These are phyloP conservation scores for Coranthus polyacanthus DNA, from an alignment of 2,797 vertebrate species.

Conservation along the genomic window DNA sequence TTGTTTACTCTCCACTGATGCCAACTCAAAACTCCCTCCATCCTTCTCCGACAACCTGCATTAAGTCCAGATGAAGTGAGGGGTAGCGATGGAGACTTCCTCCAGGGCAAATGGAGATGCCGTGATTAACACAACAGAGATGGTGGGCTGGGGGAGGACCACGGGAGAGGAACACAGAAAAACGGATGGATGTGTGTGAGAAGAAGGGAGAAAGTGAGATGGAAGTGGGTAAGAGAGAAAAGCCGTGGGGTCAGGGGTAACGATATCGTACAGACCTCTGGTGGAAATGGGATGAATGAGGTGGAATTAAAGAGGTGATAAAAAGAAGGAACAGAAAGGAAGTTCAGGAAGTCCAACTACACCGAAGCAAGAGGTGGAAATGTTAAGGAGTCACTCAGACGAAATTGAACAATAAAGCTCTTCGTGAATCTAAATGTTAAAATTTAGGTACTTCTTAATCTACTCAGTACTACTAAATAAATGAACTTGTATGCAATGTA, in stretches of 20 bases:
- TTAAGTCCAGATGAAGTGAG: constrained; percentile 80
- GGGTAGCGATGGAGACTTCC: constrained; percentile 73
- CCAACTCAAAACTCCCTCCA: constrained; percentile 44
- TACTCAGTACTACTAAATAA: no score
- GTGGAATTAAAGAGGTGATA: no score
- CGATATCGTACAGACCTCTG: not conserved
- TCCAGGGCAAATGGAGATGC: constrained; percentile 72
- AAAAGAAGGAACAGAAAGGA: no score
- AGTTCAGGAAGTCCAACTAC: no score
- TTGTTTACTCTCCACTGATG: not conserved
- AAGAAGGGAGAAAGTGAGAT: constrained; percentile 11
- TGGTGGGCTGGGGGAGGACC: constrained; percentile 29
- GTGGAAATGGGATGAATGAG: constrained; percentile 17
- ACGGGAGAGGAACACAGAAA: constrained; percentile 39
- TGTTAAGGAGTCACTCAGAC: no score
- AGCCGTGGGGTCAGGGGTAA: no score
- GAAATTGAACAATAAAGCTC: no score
- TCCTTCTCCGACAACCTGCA: constrained; percentile 66
- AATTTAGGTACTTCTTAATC: no score
- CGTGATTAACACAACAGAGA: constrained; percentile 72
- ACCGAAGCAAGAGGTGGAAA: not conserved
- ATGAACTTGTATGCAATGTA: no score
- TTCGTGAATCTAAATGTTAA: no score
- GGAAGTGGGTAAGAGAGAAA: no score
- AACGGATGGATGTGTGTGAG: constrained; percentile 4